Conservation (phyloP, 2,888 invertebrate species). For the Ecliptopera silaceata region DNA sequence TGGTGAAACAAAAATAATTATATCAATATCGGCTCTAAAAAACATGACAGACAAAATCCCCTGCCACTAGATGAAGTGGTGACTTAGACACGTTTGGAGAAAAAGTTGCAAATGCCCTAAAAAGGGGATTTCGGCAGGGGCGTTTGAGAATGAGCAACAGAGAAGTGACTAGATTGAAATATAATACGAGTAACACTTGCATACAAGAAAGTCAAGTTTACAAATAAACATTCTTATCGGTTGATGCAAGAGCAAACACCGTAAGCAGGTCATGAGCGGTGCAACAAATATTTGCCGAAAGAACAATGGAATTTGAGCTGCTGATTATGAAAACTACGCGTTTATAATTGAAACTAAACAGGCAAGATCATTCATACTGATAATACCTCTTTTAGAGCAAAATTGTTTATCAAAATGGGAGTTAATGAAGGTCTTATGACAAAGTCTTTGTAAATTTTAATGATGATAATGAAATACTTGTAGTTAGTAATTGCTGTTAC, state of each 20-base stretch:
- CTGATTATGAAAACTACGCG: constrained; percentile 28
- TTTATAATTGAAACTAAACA: constrained; percentile 6
- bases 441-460: no score
- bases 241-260: constrained; percentile 35
- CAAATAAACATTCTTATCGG: constrained; percentile 40
- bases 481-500: no score
- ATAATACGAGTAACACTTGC: constrained; percentile 6
- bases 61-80: no score
- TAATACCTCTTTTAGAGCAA: background rate
- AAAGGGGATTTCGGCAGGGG: no score
- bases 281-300: constrained; percentile 47
- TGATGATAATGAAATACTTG: no score
- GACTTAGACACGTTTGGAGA: no score
- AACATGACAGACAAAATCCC: no score
- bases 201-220: constrained; percentile 24
- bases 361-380: background rate
- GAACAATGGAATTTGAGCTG: constrained; percentile 47
- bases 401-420: no score
- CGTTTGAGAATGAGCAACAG: no score
- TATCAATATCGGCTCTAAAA: no score
- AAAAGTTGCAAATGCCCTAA: no score
- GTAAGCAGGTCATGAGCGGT: constrained; percentile 49
- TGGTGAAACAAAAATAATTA: constrained; percentile 4
- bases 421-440: no score
- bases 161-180: background rate